Evolutionary conservation across 2,888 invertebrate genomes (phyloP).

Genomic region (Leptopilina drosophilae): DNA sequence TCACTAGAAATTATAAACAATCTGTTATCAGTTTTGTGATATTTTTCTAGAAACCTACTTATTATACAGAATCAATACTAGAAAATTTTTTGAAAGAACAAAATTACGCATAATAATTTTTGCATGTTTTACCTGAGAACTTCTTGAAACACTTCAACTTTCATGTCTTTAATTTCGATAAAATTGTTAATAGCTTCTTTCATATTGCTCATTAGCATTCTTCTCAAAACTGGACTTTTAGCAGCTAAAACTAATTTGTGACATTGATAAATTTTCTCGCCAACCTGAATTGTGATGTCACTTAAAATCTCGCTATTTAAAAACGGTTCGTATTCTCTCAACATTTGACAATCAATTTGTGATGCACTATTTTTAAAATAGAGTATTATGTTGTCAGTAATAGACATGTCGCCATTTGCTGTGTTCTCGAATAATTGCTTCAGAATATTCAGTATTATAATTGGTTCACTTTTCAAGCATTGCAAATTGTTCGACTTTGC

Average conservation of each 20-base stretch:
- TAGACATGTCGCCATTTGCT: background rate
- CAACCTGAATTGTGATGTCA: conserved; percentile 10
- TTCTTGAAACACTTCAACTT: conserved; percentile 2
- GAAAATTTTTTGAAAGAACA: background rate
- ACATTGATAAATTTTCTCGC: conserved; percentile 1
- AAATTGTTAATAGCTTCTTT: conserved; percentile 13
- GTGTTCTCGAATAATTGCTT: background rate
- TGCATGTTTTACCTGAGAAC: background rate
- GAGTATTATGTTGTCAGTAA: background rate
- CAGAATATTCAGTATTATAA: conserved; percentile 1
- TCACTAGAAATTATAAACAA: no score
- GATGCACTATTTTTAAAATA: background rate
- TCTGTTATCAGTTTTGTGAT: background rate
- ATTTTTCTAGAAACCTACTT: background rate
- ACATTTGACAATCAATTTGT: background rate
- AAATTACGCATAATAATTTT: background rate
- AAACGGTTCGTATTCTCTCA: conserved; percentile 15
- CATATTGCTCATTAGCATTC: conserved; percentile 14
- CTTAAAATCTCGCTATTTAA: conserved; percentile 16
- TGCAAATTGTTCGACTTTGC: background rate
- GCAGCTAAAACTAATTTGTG: conserved; percentile 24
- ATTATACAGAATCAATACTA: background rate
- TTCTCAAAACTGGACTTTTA: conserved; percentile 1
- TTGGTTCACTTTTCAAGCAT: background rate
- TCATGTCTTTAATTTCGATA: conserved; percentile 19